Evolutionary conservation across 1,140 invertebrate species (phyloP).

Genomic region (Drosophila takahashii): DNA sequence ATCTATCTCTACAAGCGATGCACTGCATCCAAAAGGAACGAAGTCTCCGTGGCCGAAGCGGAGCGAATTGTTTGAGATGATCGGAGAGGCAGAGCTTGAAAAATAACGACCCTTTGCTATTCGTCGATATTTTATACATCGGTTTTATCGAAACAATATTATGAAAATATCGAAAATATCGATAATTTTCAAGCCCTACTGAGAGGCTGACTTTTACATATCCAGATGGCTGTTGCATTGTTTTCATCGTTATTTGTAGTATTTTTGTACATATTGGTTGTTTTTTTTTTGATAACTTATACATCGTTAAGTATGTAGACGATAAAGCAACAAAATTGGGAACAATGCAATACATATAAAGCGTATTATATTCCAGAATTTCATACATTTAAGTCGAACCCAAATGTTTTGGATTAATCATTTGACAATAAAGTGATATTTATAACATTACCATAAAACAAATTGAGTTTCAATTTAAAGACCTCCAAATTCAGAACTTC

Average conservation of each 20-base stretch:
- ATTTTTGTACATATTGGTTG: constrained; percentile 20
- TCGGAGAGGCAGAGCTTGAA: no score
- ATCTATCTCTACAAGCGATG: constrained; percentile 68
- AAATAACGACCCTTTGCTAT: no score
- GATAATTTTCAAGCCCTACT: background rate
- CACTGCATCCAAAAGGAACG: background rate
- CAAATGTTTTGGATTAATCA: background rate
- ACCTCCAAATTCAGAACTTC: no score
- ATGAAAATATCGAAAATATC: no score
- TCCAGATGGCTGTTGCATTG: background rate
- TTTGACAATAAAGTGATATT: constrained; percentile 9
- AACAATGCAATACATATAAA: constrained; percentile 5
- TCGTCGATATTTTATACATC: no score
- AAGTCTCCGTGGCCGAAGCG: constrained; percentile 3
- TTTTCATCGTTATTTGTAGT: background rate
- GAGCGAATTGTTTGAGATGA: constrained; percentile 51
- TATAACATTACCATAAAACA: background rate
- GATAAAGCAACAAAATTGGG: background rate
- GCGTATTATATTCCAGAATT: constrained; percentile 10
- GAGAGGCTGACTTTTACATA: background rate
- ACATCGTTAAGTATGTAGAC: constrained; percentile 11
- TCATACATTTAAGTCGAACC: background rate
- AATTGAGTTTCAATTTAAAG: background rate
- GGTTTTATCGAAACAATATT: no score
- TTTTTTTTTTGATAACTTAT: constrained; percentile 21